Conservation (phyloP, 2,888 invertebrate species). For the Spatulosminthurus flaviceps region DNA sequence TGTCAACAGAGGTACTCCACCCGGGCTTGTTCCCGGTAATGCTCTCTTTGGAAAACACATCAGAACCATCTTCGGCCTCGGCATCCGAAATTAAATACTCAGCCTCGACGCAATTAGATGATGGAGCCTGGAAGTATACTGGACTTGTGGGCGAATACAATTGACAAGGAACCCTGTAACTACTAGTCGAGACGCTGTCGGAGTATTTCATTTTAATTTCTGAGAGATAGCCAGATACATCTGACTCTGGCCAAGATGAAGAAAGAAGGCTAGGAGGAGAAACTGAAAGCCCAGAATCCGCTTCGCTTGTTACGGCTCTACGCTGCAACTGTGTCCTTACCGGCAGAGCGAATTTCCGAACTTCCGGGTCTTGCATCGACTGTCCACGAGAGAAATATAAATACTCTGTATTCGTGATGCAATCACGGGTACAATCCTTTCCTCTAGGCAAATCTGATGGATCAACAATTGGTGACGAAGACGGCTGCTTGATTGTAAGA, state of each 20-base stretch:
- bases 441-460: neutral
- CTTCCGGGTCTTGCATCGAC: neutral
- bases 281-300: neutral
- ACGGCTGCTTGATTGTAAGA: neutral
- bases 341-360: neutral
- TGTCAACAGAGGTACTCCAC: no score
- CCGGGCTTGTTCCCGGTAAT: no score
- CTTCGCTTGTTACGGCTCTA: neutral
- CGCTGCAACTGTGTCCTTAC: neutral
- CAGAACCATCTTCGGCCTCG: no score
- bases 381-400: neutral
- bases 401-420: neutral
- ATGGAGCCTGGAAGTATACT: no score
- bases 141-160: no score
- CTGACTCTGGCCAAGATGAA: neutral
- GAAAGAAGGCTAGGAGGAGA: neutral
- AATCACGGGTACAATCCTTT: neutral
- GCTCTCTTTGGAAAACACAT: no score
- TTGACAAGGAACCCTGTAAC: no score
- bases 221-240: neutral
- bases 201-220: no score
- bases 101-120: no score
- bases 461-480: neutral
- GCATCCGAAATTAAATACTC: no score
- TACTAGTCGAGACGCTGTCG: no score